These are phyloP conservation scores for Lycia hirtaria DNA, from an alignment of 2,888 invertebrate species.

Conservation along the genomic window DNA sequence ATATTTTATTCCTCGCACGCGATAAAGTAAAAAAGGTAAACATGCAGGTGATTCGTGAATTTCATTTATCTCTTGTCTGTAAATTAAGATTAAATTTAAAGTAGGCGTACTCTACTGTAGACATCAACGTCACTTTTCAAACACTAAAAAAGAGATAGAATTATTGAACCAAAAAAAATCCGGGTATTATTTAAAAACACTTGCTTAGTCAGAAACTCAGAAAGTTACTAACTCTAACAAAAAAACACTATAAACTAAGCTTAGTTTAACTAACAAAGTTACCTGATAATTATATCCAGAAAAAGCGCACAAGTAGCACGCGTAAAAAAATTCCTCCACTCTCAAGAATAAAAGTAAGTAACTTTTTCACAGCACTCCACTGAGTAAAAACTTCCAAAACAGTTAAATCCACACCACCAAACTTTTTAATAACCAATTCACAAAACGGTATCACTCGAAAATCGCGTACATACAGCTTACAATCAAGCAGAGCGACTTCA, in stretches of 20 bases:
- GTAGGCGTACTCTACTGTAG: too few species aligned
- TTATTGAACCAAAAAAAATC: too few species aligned
- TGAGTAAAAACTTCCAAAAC: slow-evolving; percentile 19
- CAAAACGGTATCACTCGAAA: slow-evolving; percentile 38
- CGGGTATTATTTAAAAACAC: too few species aligned
- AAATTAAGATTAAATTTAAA: too few species aligned
- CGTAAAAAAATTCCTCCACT: slow-evolving; percentile 17
- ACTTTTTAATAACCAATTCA: slow-evolving; percentile 32
- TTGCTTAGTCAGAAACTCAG: too few species aligned
- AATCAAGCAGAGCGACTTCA: slow-evolving; percentile 9
- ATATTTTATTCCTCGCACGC: too few species aligned
- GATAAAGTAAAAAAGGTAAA: too few species aligned
- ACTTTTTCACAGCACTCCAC: slow-evolving; percentile 34
- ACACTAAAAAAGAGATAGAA: too few species aligned
- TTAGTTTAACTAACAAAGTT: slow-evolving; percentile 15
- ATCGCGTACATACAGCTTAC: slow-evolving; percentile 3
- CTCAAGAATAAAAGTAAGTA: slow-evolving; percentile 12
- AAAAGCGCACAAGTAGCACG: slow-evolving; percentile 13
- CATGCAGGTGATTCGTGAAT: too few species aligned
- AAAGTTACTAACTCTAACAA: neutral
- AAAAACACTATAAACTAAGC: neutral
- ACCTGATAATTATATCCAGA: slow-evolving; percentile 33
- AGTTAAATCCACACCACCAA: slow-evolving; percentile 27
- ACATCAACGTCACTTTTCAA: too few species aligned
- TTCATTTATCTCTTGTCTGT: too few species aligned